Percentiles rank a stretch among this genome's conserved stretches.
phyloP scores from a whole-genome alignment of 2,888 invertebrate species.

The Girardia tigrina region DNA sequence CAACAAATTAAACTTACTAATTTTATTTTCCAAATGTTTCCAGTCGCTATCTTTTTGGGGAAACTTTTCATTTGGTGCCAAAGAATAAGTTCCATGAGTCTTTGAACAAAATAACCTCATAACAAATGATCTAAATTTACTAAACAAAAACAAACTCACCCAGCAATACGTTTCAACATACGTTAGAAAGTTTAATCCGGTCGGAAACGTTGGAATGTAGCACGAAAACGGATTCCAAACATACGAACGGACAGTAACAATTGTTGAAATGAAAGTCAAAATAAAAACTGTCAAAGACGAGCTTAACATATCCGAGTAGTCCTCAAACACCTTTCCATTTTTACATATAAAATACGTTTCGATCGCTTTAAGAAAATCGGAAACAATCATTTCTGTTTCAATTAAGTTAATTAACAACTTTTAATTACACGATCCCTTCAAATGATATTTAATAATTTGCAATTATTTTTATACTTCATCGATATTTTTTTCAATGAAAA shows the following conservation, averaged over 20 bases:
- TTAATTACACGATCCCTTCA: too few species aligned
- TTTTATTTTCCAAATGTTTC: background rate
- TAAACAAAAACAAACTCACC: background rate
- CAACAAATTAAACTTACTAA: background rate
- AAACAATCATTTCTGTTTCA: too few species aligned
- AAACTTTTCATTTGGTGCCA: background rate
- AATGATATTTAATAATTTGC: too few species aligned
- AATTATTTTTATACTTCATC: too few species aligned
- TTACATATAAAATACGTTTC: too few species aligned
- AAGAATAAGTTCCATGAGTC: background rate
- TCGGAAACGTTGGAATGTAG: background rate
- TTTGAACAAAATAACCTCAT: too few species aligned
- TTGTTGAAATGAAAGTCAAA: background rate
- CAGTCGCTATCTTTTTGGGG: background rate
- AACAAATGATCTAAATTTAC: background rate
- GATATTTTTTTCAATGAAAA: too few species aligned
- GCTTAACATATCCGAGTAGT: background rate
- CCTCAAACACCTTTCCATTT: background rate
- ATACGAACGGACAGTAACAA: background rate
- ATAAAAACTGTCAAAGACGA: background rate
- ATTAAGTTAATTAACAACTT: too few species aligned
- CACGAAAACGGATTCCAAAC: background rate
- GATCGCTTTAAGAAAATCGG: too few species aligned
- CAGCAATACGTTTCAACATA: background rate
- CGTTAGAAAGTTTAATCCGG: background rate